phyloP scores from a whole-genome alignment of 2,113 vertebrate genomes.

The Caranx ignobilis region DNA sequence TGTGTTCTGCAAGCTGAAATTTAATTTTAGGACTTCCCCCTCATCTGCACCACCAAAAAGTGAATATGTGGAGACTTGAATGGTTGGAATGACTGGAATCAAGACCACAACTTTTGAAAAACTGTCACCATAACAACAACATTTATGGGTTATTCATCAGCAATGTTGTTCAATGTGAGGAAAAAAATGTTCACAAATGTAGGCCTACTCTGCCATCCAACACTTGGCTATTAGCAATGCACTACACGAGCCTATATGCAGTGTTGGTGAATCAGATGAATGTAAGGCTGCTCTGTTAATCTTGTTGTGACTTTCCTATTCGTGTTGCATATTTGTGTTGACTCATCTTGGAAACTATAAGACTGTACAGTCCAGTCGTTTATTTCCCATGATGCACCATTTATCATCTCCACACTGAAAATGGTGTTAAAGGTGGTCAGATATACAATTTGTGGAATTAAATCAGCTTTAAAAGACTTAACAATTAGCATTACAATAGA shows the following conservation, averaged over 20 bases:
- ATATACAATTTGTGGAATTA: not conserved
- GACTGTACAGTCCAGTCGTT: not conserved
- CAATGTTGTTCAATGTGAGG: too few relatives aligned
- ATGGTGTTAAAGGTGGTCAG: not conserved
- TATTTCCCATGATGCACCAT: not conserved
- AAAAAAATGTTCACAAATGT: too few relatives aligned
- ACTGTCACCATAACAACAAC: not conserved
- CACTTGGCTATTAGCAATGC: too few relatives aligned
- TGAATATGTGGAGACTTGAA: not conserved
- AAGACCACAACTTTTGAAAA: not conserved
- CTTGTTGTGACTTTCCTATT: too few relatives aligned
- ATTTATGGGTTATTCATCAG: too few relatives aligned
- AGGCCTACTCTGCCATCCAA: too few relatives aligned
- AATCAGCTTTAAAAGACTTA: not conserved
- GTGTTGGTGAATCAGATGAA: too few relatives aligned
- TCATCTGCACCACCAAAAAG: conserved; percentile 30
- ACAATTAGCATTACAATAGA: not conserved
- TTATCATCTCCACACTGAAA: not conserved
- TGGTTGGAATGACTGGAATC: conserved; percentile 2
- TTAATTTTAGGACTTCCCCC: conserved; percentile 43
- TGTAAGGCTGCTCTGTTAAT: too few relatives aligned
- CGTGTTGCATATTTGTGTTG: too few relatives aligned
- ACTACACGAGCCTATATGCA: too few relatives aligned
- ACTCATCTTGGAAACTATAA: too few relatives aligned
- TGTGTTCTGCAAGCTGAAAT: conserved; percentile 49